Conservation (phyloP, 2,888 invertebrate species). For the Agonum fuliginosum region DNA sequence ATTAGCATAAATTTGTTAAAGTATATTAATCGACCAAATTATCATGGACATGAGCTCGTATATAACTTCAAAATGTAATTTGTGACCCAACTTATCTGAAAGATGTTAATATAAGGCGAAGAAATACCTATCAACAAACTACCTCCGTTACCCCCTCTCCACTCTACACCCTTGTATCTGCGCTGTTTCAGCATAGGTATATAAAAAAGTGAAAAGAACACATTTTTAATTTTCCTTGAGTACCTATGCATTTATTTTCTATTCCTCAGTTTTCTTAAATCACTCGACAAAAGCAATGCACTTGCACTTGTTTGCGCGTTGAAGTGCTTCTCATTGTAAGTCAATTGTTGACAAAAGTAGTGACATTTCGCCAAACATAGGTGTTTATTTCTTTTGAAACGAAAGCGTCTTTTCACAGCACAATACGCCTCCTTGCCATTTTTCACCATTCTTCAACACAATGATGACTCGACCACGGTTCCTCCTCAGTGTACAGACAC, state of each 20-base stretch:
- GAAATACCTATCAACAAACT: too few species aligned
- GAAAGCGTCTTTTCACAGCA: slow-evolving; percentile 33
- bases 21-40: too few species aligned
- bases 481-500: slow-evolving; percentile 16
- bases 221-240: neutral
- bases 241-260: too few species aligned
- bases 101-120: too few species aligned
- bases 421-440: slow-evolving; percentile 45
- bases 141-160: too few species aligned
- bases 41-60: too few species aligned
- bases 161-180: too few species aligned
- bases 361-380: slow-evolving; percentile 58
- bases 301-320: slow-evolving; percentile 15
- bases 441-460: slow-evolving; percentile 46
- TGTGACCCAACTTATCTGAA: too few species aligned
- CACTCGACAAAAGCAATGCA: slow-evolving; percentile 2
- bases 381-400: slow-evolving; percentile 55
- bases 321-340: slow-evolving; percentile 43
- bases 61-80: too few species aligned
- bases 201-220: too few species aligned
- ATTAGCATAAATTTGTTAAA: too few species aligned
- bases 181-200: too few species aligned
- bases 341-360: slow-evolving; percentile 58
- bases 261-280: neutral
- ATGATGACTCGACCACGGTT: slow-evolving; percentile 33